phyloP scores from a whole-genome alignment of 2,113 vertebrate species.

The Entelurus aequoreus region DNA sequence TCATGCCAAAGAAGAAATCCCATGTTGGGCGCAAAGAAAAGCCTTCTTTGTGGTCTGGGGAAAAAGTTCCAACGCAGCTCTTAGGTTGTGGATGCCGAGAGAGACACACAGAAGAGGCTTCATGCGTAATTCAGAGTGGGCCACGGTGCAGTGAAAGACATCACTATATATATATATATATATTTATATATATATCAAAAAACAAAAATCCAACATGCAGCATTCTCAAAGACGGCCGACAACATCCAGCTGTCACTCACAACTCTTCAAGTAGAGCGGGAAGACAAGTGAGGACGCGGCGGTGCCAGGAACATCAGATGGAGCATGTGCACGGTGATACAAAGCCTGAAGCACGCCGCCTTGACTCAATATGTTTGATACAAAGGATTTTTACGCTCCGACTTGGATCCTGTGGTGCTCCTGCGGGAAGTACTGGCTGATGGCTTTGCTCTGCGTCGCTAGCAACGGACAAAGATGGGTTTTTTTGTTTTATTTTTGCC shows the following conservation, averaged over 20 bases:
- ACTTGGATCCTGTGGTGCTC: conserved; percentile 31
- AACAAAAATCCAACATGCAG: conserved; percentile 52
- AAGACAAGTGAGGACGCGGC: conserved; percentile 44
- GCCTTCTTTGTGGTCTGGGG: conserved; percentile 23
- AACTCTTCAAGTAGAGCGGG: conserved; percentile 60
- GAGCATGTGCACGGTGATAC: conserved; percentile 39
- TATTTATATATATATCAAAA: conserved; percentile 11
- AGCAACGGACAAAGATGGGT: conserved; percentile 39
- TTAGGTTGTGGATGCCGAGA: conserved; percentile 26
- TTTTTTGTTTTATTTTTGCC: background rate
- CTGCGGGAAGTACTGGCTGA: conserved; percentile 33
- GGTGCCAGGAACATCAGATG: conserved; percentile 23
- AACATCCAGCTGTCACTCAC: conserved; percentile 44
- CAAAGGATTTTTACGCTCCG: conserved; percentile 31
- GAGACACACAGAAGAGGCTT: conserved; percentile 31
- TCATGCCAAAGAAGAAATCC: conserved; percentile 26
- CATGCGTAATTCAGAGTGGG: conserved; percentile 56
- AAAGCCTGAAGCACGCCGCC: conserved; percentile 28
- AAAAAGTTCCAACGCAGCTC: conserved; percentile 30
- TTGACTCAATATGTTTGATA: conserved; percentile 25
- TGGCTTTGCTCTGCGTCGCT: conserved; percentile 41
- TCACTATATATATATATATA: conserved; percentile 4
- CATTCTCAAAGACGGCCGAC: conserved; percentile 45
- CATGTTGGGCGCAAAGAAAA: conserved; percentile 19
- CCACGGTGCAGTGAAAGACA: conserved; percentile 31